Base-by-base conservation (phyloP, 1,140 invertebrate genomes). In the Achroia grisella region DNA sequence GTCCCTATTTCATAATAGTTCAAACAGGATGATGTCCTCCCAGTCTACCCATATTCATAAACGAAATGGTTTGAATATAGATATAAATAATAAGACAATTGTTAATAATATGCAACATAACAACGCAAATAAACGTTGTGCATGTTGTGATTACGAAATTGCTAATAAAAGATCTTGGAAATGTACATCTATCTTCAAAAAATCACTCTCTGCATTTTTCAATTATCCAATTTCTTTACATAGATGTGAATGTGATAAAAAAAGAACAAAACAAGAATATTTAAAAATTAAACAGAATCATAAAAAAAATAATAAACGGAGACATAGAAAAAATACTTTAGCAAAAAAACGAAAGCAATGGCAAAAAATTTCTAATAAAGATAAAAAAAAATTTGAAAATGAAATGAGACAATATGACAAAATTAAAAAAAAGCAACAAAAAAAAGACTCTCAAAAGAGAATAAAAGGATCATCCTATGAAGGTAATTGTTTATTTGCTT, bases 361-460 rank as follows among this genome's bases (percentile, higher is more conserved):
- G 6, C 29, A 23, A 37, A 10, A 50, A 33, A 11, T 10, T 11
- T 23, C 1, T 34, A 43, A 43, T 13, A 53, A 58, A 47, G 17
- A 56, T 17, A 36, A 40, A 37, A 44, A 48, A 44, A 39, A 46
- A 43, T 17, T 2, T 23, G n/a, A 8, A 10, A 11, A 10, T 15
- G 8, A 45, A 31, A 37, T 9, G n/a, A 13, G 1, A 8, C 9
- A 51, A 39, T n/a, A 52, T 41, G 44, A 60, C 41, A 55, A 39
- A 41, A 34, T 32, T 42, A 13, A 15, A 8, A 27, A 13, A 52
- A 48, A 48, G 39, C 12, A 47, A 48, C 41, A 35, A 32, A 39
- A 40, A 47, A 44, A 43, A 44, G 29, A 51, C 48, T 44, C 4
- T n/a, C 14, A 28, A 51, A 28, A 48, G 44, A 35, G 41, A 58